Conservation (phyloP, 2,797 vertebrate genomes). For the Alca torda region DNA sequence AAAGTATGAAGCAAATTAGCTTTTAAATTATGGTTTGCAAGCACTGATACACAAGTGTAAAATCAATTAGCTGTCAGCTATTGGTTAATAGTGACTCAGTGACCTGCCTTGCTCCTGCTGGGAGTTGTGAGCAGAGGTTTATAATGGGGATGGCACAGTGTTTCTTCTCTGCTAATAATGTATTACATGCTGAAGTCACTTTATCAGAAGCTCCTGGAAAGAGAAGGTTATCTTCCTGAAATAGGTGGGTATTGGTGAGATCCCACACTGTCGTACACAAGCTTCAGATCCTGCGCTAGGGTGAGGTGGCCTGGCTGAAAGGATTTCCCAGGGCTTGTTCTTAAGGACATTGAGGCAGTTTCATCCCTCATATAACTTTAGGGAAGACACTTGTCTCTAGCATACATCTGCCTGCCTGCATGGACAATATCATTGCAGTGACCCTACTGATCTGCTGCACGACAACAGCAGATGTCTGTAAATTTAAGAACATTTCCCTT, state of each 20-base stretch:
- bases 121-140: not conserved
- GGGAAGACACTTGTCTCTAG: not conserved
- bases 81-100: not conserved
- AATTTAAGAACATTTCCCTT: not conserved
- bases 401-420: not conserved
- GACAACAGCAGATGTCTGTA: not conserved
- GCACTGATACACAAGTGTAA: constrained; percentile 27
- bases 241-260: not conserved
- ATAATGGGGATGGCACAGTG: not conserved
- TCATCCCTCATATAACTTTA: not conserved
- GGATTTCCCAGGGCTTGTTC: not conserved
- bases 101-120: not conserved
- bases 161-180: not conserved
- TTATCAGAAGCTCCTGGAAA: not conserved
- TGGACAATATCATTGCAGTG: not conserved
- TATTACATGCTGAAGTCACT: not conserved
- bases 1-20: constrained; percentile 44
- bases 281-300: not conserved
- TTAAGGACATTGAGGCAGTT: not conserved
- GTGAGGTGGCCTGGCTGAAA: not conserved
- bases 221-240: not conserved
- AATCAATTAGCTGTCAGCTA: constrained; percentile 41
- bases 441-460: not conserved
- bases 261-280: not conserved
- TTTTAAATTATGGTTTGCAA: constrained; percentile 7